Evolutionary conservation across 2,797 vertebrate genomes (phyloP), one percentile per base, ranked within the genome.

Genomic region (Vultur gryphus): DNA sequence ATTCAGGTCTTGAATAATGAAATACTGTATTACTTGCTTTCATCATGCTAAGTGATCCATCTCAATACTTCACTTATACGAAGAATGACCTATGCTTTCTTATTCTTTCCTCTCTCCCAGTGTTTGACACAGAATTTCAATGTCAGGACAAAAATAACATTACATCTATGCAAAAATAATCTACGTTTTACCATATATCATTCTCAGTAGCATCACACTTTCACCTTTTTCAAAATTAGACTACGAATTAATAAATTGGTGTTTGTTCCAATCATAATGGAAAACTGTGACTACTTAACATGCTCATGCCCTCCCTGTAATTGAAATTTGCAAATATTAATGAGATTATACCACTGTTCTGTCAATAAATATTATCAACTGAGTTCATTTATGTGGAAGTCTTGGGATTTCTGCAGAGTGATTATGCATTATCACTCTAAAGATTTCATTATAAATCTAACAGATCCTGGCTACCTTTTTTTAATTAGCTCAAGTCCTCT

Each of bases 261-360:
- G 41, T 65, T 91, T 95, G 37, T 92, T 95, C 61, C 78, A 89
- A 65, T 87, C 41, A 57, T 93, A 95, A 87, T 80, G 57, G 85
- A 87, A 91, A 97, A 77, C 71, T 44, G 26, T 69, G 81, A 61
- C 59, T 83, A 67, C 61, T 94, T 95, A 87, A 84, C 31, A 86
- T 80, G 71, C 31, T 91, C 49, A 39, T 95, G 76, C n/a, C 87
- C 84, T 96, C 54, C 37, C 26, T 96, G 87, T 91, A 94, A 87
- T 73, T 91, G 91, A 95, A 95, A 96, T 91, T 95, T 96, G 83
- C 82, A 91, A 96, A 89, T 96, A 87, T 92, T 96, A 96, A 96
- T 95, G 78, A 96, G 91, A 81, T 93, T 95, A 83, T 51, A 61
- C 39, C 37, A 94, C 72, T 89, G 25, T 82, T 94, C 61, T 88